Evolutionary conservation across 2,113 vertebrate species (phyloP).

Genomic region (Hippocampus comes): DNA sequence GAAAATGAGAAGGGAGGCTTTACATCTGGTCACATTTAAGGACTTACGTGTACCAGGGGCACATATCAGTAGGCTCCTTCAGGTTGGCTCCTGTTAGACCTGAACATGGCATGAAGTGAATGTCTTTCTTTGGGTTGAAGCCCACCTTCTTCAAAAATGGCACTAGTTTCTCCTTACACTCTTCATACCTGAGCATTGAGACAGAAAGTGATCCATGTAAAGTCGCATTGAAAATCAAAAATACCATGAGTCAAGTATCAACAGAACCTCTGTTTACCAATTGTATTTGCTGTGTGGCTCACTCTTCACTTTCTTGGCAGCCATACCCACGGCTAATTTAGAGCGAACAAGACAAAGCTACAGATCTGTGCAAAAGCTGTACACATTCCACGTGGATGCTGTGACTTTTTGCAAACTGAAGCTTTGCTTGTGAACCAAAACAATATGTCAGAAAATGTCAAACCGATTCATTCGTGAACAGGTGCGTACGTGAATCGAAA

Average conservation of each 20-base stretch:
- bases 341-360: too few species aligned
- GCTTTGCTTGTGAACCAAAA: too few species aligned
- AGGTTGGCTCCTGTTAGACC: conserved; percentile 96
- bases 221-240: neutral
- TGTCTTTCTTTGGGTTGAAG: conserved; percentile 98
- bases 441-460: too few species aligned
- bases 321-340: too few species aligned
- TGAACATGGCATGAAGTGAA: conserved; percentile 99
- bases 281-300: too few species aligned
- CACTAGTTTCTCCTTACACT: conserved; percentile 99
- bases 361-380: too few species aligned
- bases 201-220: neutral
- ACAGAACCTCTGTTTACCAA: too few species aligned
- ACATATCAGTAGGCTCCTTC: conserved; percentile 87
- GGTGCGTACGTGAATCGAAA: too few species aligned
- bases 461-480: too few species aligned
- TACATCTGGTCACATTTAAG: rapidly evolving
- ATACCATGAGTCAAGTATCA: neutral
- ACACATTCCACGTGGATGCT: too few species aligned
- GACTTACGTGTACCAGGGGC: conserved; percentile 95
- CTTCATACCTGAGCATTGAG: conserved; percentile 83
- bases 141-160: conserved; percentile 99
- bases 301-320: too few species aligned
- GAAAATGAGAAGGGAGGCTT: neutral
- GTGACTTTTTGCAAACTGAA: too few species aligned